phyloP scores from a whole-genome alignment of 2,797 vertebrate genomes.

The Eidolon dupreanum region DNA sequence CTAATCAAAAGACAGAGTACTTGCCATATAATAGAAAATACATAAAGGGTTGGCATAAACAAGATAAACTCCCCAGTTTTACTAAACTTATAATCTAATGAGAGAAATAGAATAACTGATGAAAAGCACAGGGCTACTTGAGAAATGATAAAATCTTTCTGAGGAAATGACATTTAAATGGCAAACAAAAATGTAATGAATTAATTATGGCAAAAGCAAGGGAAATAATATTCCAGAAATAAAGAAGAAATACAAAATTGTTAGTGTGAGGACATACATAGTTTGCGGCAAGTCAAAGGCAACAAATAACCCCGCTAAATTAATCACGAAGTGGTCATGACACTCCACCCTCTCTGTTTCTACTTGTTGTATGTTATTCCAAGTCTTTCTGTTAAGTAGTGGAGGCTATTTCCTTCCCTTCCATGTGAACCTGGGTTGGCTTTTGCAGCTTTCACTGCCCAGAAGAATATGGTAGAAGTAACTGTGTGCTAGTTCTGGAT shows the following conservation, averaged over 20 bases:
- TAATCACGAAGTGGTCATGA: background rate
- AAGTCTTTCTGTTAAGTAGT: background rate
- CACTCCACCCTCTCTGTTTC: background rate
- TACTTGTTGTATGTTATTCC: background rate
- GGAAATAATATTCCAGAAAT: background rate
- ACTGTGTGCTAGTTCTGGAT: background rate
- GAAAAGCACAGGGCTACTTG: background rate
- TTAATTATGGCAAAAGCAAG: background rate
- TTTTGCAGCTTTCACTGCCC: background rate
- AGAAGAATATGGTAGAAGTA: background rate
- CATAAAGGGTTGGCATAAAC: background rate
- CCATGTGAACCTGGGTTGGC: background rate
- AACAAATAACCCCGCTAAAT: background rate
- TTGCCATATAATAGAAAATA: background rate
- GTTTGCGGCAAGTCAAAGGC: background rate
- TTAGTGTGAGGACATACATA: background rate
- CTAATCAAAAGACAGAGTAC: background rate
- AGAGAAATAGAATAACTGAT: background rate
- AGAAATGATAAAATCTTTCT: background rate
- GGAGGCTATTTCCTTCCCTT: background rate
- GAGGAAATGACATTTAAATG: background rate
- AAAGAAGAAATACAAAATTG: background rate
- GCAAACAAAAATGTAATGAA: background rate
- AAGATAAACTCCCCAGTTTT: background rate
- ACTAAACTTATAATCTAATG: background rate